phyloP scores from a whole-genome alignment of 2,888 invertebrate genomes.

The Epistrophe grossulariae region DNA sequence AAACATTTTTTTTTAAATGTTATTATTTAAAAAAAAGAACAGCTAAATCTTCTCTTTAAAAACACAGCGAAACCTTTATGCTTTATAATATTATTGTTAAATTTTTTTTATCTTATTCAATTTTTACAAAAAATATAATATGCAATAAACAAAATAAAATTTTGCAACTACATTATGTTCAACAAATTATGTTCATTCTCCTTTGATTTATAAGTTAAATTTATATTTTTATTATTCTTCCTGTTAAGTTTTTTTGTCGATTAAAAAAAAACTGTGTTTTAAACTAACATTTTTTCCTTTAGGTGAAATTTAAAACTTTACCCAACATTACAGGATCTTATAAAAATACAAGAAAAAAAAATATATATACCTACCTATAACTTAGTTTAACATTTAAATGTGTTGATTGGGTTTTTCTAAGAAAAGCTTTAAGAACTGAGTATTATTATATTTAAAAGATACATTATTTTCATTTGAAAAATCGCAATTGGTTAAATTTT shows the following conservation, averaged over 20 bases:
- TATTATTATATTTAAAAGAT: background rate
- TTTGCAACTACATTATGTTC: constrained; percentile 13
- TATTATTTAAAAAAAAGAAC: constrained; percentile 40
- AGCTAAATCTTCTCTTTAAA: constrained; percentile 54
- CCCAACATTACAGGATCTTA: background rate
- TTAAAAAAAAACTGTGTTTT: background rate
- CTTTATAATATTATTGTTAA: constrained; percentile 28
- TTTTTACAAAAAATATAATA: constrained; percentile 27
- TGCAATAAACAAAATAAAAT: constrained; percentile 19
- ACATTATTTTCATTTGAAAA: background rate
- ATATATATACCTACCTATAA: background rate
- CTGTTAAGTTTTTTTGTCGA: constrained; percentile 45
- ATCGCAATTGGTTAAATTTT: background rate
- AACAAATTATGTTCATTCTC: background rate
- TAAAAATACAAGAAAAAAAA: background rate
- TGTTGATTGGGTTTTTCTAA: background rate
- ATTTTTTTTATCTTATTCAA: constrained; percentile 46
- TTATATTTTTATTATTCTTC: constrained; percentile 24
- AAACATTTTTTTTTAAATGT: constrained; percentile 29
- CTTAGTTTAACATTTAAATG: background rate
- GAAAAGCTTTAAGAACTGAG: background rate
- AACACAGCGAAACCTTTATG: constrained; percentile 30
- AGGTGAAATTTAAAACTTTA: constrained; percentile 1
- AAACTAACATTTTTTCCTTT: constrained; percentile 7
- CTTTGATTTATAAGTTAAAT: constrained; percentile 7